Percentiles rank a stretch among this genome's conserved stretches.
Evolutionary conservation across 1,140 invertebrate species (phyloP).

Genomic region (Apis florea): DNA sequence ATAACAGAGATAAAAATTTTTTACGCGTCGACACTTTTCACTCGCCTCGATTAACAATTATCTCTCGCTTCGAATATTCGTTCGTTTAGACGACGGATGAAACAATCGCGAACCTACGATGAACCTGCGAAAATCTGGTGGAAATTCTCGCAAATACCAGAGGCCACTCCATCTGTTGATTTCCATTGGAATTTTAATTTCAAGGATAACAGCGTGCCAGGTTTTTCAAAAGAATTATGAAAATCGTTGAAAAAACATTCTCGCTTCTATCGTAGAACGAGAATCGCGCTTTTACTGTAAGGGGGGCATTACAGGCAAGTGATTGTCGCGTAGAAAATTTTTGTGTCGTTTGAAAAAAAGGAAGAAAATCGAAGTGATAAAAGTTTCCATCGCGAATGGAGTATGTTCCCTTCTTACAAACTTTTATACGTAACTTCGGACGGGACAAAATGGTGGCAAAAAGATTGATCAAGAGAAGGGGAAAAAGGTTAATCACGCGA

Average conservation of each 20-base stretch:
- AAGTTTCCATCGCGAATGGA: too few relatives aligned
- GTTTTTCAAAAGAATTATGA: background rate
- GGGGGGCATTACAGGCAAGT: too few relatives aligned
- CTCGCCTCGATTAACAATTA: conserved; percentile 15
- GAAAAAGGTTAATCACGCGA: background rate
- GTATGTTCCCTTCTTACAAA: too few relatives aligned
- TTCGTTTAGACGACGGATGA: too few relatives aligned
- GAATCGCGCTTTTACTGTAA: too few relatives aligned
- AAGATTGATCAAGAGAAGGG: background rate
- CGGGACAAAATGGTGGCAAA: background rate
- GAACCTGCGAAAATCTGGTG: background rate
- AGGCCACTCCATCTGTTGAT: background rate
- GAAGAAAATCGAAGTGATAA: background rate
- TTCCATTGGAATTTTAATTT: background rate
- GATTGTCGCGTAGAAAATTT: background rate
- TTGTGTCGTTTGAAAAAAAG: background rate
- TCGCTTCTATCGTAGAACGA: background rate
- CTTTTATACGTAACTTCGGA: background rate
- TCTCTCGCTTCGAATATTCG: background rate
- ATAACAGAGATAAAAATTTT: background rate
- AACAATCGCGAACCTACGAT: background rate
- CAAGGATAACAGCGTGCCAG: background rate
- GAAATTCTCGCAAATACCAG: background rate
- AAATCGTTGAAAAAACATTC: background rate
- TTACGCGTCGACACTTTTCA: conserved; percentile 4